Conservation (phyloP, 1,140 invertebrate genomes). For the Megalonaias nervosa region DNA sequence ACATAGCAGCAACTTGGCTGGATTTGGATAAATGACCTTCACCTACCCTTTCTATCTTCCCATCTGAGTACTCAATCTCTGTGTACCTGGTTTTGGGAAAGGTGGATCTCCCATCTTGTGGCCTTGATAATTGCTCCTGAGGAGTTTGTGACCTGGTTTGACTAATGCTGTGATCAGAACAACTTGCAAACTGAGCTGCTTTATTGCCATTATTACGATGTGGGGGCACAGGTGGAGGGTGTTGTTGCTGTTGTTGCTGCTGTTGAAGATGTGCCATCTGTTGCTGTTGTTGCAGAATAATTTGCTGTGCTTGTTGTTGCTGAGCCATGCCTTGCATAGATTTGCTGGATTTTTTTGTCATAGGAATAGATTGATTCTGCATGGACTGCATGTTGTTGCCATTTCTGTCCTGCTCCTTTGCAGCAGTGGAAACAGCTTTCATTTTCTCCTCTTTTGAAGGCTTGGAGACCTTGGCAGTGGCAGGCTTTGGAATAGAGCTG, state of each 20-base stretch:
- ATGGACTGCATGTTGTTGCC: too few relatives aligned
- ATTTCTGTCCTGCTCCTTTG: too few relatives aligned
- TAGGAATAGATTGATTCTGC: too few relatives aligned
- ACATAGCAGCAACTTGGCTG: conserved; percentile 21
- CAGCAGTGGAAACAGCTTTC: conserved; percentile 4
- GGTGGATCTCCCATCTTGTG: conserved; percentile 35
- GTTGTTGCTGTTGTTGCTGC: conserved; percentile 19
- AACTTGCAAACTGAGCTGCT: neutral
- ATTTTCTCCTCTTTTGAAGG: conserved; percentile 42
- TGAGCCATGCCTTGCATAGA: too few relatives aligned
- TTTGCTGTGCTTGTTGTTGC: too few relatives aligned
- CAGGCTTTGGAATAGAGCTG: conserved; percentile 58
- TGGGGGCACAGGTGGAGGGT: conserved; percentile 32
- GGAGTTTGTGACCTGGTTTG: conserved; percentile 15
- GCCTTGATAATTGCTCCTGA: conserved; percentile 9
- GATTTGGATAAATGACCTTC: conserved; percentile 47
- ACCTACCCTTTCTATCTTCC: conserved; percentile 46
- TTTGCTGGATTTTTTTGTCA: too few relatives aligned
- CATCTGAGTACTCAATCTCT: conserved; percentile 52
- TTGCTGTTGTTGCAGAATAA: conserved; percentile 9
- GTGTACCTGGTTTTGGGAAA: conserved; percentile 48
- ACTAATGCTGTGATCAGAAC: conserved; percentile 20
- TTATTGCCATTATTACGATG: conserved; percentile 32
- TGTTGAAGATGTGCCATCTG: neutral
- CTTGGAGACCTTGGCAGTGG: conserved; percentile 38